Base-by-base conservation (phyloP, 2,797 vertebrate species). In the Denticeps clupeoides region DNA sequence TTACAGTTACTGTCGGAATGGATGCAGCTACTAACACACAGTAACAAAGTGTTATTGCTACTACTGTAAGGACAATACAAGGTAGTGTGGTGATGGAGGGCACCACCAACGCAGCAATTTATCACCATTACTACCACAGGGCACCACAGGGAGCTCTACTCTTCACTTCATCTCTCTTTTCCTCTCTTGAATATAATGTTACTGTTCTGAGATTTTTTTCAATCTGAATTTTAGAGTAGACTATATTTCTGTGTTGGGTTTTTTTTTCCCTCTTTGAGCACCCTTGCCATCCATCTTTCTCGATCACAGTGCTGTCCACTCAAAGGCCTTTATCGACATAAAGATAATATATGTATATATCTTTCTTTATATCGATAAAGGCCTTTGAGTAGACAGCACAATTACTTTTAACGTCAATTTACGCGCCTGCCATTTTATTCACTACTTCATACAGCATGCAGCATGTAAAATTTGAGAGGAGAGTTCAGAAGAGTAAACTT, bases 341-440 rank as follows among this genome's bases (percentile, higher is more conserved):
- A 50, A 52, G 63, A 49, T 57, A 26, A 51, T 54, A 63, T 51
- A 24, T 45, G 23, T 16, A 15, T 15, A 15, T 13, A 13, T 52
- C 32, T 50, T 52, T 63, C 49, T 57, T 26, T 51, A 54, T 63
- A 51, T 24, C 45, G 23, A n/a, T n/a, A n/a, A n/a, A n/a, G n/a
- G n/a, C n/a, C n/a, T n/a, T n/a, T n/a, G n/a, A n/a, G n/a, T n/a
- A n/a, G n/a, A n/a, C n/a, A n/a, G n/a, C n/a, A n/a, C n/a, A n/a
- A n/a, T n/a, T n/a, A n/a, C n/a, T n/a, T n/a, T n/a, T n/a, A n/a
- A n/a, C n/a, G n/a, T n/a, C n/a, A n/a, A n/a, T n/a, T n/a, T n/a
- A n/a, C n/a, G n/a, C n/a, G n/a, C n/a, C n/a, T n/a, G n/a, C n/a
- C n/a, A n/a, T n/a, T n/a, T n/a, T n/a, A n/a, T n/a, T n/a, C n/a